These are phyloP conservation scores for Dendrolimus houi DNA, from an alignment of 2,888 invertebrate genomes.

Conservation along the genomic window DNA sequence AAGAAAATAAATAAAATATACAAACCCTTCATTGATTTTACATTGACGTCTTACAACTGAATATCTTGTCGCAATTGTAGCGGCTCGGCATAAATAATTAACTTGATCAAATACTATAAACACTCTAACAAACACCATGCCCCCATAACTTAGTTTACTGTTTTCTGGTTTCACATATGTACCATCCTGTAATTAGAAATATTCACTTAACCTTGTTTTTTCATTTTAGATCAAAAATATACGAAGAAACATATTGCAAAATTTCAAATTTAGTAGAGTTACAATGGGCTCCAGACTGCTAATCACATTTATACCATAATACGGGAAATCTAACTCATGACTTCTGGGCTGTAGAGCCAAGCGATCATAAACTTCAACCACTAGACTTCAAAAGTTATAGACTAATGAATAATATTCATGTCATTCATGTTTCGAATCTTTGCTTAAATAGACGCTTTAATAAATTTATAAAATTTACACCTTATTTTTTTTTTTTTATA, in stretches of 20 bases:
- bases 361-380: no score
- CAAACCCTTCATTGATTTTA: slow-evolving; percentile 84
- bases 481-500: no score
- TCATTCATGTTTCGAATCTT: no score
- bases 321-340: no score
- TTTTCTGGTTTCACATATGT: slow-evolving; percentile 88
- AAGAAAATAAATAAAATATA: slow-evolving; percentile 4
- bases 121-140: slow-evolving; percentile 95
- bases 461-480: no score
- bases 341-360: no score
- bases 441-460: no score
- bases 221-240: no score
- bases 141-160: slow-evolving; percentile 89
- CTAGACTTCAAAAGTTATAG: no score
- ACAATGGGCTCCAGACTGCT: no score
- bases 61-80: slow-evolving; percentile 92
- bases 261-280: neutral
- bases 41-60: slow-evolving; percentile 93
- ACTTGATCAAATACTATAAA: slow-evolving; percentile 87
- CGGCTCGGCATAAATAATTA: slow-evolving; percentile 84
- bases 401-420: no score
- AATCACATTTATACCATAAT: no score
- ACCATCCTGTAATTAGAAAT: slow-evolving; percentile 78
- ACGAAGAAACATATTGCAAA: neutral
- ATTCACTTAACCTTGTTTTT: neutral